Conservation (phyloP, 2,113 vertebrate genomes). For the Proterorhinus semilunaris region DNA sequence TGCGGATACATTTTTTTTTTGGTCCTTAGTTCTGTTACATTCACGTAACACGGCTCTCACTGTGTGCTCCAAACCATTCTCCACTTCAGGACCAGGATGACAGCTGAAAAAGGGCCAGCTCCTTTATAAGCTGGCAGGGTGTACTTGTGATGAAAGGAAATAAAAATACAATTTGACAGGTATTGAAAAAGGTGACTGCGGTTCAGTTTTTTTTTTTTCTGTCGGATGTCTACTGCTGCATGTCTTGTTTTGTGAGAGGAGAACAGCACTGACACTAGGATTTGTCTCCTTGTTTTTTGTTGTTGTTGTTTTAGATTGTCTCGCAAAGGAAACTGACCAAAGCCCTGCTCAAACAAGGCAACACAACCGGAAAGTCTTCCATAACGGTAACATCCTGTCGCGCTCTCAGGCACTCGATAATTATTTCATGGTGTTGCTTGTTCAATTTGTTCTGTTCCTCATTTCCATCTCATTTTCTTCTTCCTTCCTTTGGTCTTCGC, state of each 20-base stretch:
- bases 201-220: slow-evolving; percentile 1
- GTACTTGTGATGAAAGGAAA: slow-evolving; percentile 2
- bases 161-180: slow-evolving; percentile 36
- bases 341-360: slow-evolving; percentile 94
- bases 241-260: background rate
- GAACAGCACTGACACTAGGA: background rate
- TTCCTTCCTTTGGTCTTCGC: slow-evolving; percentile 10
- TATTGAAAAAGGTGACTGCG: slow-evolving; percentile 16
- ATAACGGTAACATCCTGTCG: slow-evolving; percentile 83
- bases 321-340: slow-evolving; percentile 96
- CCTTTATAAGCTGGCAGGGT: slow-evolving; percentile 8
- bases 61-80: background rate
- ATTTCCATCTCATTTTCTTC: slow-evolving; percentile 37
- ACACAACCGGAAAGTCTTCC: slow-evolving; percentile 94
- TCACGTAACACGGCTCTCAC: background rate
- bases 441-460: slow-evolving; percentile 43
- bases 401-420: slow-evolving; percentile 38
- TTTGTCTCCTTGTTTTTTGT: slow-evolving; percentile 11
- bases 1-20: background rate
- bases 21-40: background rate
- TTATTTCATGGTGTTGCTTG: slow-evolving; percentile 51
- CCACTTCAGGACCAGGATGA: slow-evolving; percentile 10
- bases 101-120: slow-evolving; percentile 10
- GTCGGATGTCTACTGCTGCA: background rate
- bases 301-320: slow-evolving; percentile 84